phyloP scores from a whole-genome alignment of 2,113 vertebrate genomes.

The Laticauda laticaudata region DNA sequence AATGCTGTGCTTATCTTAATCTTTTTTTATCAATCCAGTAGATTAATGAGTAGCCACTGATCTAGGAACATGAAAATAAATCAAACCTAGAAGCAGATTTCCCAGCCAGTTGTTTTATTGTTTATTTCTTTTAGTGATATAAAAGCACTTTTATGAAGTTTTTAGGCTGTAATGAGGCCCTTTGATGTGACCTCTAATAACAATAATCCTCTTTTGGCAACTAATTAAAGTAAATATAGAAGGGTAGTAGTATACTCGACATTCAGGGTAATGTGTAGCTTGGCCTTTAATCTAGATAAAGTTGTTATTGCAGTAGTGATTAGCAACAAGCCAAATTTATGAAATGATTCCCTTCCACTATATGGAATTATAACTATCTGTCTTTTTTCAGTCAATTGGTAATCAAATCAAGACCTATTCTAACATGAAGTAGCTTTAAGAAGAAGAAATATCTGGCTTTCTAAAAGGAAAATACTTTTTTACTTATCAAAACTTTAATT shows the following conservation, averaged over 20 bases:
- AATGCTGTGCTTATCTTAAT: not conserved
- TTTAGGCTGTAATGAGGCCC: not conserved
- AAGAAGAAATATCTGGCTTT: slow-evolving; percentile 38
- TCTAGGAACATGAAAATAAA: not conserved
- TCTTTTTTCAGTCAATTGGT: slow-evolving; percentile 22
- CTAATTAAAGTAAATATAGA: not conserved
- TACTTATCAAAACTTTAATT: slow-evolving; percentile 56
- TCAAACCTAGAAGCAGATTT: not conserved
- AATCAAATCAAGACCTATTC: slow-evolving; percentile 26
- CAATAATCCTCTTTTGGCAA: not conserved
- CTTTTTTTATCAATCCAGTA: not conserved
- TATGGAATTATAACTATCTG: slow-evolving; percentile 9
- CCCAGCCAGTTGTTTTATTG: not conserved
- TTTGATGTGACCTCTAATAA: not conserved
- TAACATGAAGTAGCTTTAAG: slow-evolving; percentile 42
- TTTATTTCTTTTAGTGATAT: not conserved
- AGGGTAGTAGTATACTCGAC: not conserved
- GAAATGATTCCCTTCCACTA: not conserved
- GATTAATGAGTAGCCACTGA: not conserved
- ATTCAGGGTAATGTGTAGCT: not conserved
- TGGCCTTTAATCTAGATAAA: not conserved
- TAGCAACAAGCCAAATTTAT: not conserved
- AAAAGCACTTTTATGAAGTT: not conserved
- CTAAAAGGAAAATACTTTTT: slow-evolving; percentile 10
- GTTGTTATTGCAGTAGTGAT: not conserved